phyloP scores from a whole-genome alignment of 1,140 invertebrate genomes.

The Chrysomallon squamiferum region DNA sequence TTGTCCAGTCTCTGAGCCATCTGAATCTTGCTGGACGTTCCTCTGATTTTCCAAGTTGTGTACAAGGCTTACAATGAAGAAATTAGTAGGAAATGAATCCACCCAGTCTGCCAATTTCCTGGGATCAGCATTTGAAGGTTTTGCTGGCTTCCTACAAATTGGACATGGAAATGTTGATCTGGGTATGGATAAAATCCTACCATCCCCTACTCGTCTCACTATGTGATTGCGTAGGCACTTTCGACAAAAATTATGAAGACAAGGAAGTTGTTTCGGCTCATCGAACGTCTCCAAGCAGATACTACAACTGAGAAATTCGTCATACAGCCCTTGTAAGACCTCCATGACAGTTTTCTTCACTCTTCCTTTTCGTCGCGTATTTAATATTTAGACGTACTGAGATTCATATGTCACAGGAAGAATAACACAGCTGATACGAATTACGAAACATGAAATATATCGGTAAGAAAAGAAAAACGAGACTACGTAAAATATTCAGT shows the following conservation, averaged over 20 bases:
- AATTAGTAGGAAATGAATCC: background rate
- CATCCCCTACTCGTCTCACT: conserved; percentile 4
- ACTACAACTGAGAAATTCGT: conserved; percentile 37
- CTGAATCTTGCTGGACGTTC: background rate
- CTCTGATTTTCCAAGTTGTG: background rate
- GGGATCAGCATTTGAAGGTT: background rate
- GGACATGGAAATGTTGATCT: conserved; percentile 20
- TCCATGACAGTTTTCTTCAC: conserved; percentile 30
- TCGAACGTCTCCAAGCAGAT: conserved; percentile 35
- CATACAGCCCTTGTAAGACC: conserved; percentile 36
- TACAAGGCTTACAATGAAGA: background rate
- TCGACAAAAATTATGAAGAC: conserved; percentile 35
- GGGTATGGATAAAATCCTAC: background rate
- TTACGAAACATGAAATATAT: no score
- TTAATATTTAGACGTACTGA: no score
- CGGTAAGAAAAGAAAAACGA: no score
- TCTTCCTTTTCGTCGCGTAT: no score
- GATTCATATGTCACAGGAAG: no score
- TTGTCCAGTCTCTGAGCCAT: background rate
- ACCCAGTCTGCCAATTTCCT: background rate
- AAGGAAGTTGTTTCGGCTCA: conserved; percentile 33
- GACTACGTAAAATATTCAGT: no score
- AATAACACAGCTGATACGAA: no score
- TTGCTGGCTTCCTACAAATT: conserved; percentile 15
- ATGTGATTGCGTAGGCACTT: conserved; percentile 32